Conservation (phyloP, 2,888 invertebrate genomes). For the Macrophya annulata region DNA sequence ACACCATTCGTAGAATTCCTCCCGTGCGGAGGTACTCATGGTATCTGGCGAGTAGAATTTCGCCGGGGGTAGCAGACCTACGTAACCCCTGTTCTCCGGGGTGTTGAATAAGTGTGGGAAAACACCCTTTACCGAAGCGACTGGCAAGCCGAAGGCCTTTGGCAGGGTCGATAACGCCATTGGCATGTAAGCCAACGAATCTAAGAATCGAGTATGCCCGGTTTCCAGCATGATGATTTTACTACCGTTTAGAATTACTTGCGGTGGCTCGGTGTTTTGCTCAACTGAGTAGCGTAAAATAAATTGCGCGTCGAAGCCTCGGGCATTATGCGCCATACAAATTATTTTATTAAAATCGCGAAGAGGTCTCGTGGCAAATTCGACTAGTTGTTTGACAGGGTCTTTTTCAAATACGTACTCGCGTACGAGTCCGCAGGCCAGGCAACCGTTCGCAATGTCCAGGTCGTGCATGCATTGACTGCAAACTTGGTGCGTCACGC, state of each 20-base stretch:
- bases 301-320: slow-evolving; percentile 59
- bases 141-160: slow-evolving; percentile 66
- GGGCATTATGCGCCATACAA: slow-evolving; percentile 58
- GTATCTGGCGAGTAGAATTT: slow-evolving; percentile 57
- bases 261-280: slow-evolving; percentile 55
- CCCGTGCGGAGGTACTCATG: slow-evolving; percentile 42
- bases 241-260: slow-evolving; percentile 63
- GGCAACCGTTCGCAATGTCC: background rate
- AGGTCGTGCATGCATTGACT: background rate
- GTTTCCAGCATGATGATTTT: slow-evolving; percentile 61
- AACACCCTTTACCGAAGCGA: slow-evolving; percentile 58
- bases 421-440: background rate
- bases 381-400: background rate
- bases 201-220: slow-evolving; percentile 63
- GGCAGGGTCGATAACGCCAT: slow-evolving; percentile 65
- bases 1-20: slow-evolving; percentile 59
- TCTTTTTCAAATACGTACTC: slow-evolving; percentile 8
- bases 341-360: background rate
- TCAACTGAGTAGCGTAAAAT: slow-evolving; percentile 56
- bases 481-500: slow-evolving; percentile 55
- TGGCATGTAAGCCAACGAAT: slow-evolving; percentile 68
- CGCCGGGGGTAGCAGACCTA: slow-evolving; percentile 58
- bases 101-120: slow-evolving; percentile 66
- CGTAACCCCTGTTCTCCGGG: slow-evolving; percentile 60
- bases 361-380: background rate